A percentile compares a stretch with the other conserved stretches of the same genome.
These are phyloP conservation scores for Ophioninae sp. DNA, from an alignment of 2,888 invertebrate genomes.

Conservation along the genomic window DNA sequence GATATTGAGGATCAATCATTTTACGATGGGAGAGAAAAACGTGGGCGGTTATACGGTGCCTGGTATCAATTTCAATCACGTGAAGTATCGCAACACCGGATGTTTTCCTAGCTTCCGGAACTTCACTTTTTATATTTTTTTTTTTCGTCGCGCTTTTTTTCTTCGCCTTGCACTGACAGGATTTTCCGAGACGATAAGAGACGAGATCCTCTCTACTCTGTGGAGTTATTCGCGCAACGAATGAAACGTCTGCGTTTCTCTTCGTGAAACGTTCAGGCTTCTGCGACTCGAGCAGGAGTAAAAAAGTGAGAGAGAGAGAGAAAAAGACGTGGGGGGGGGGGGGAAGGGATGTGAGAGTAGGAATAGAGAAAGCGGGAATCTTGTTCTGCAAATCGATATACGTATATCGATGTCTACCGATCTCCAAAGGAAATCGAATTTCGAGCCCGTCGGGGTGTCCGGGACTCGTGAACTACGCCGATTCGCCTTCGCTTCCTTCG, in stretches of 20 bases:
- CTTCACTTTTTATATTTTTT: background rate
- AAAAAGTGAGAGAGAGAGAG: conserved; percentile 1
- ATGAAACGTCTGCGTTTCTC: conserved; percentile 31
- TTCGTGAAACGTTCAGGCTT: conserved; percentile 26
- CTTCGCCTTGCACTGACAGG: conserved; percentile 6
- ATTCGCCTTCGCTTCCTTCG: conserved; percentile 25
- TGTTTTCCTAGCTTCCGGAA: conserved; percentile 40
- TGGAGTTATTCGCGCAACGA: conserved; percentile 19
- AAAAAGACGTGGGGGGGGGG: background rate
- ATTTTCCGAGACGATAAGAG: conserved; percentile 37
- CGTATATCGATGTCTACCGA: conserved; percentile 42
- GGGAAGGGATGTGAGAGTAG: background rate
- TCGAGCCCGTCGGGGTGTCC: conserved; percentile 46
- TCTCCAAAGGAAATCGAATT: conserved; percentile 58
- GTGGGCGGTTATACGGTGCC: background rate
- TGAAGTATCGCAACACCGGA: conserved; percentile 43
- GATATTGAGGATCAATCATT: conserved; percentile 21
- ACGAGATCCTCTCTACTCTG: conserved; percentile 25
- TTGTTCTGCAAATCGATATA: conserved; percentile 41
- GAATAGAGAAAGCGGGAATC: conserved; percentile 11
- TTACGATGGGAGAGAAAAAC: background rate
- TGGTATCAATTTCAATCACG: conserved; percentile 36
- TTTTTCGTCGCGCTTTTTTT: background rate
- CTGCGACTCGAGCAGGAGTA: conserved; percentile 10
- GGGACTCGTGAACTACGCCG: conserved; percentile 46